Evolutionary conservation across 2,888 invertebrate genomes (phyloP).

Genomic region (Panzeria rudis): DNA sequence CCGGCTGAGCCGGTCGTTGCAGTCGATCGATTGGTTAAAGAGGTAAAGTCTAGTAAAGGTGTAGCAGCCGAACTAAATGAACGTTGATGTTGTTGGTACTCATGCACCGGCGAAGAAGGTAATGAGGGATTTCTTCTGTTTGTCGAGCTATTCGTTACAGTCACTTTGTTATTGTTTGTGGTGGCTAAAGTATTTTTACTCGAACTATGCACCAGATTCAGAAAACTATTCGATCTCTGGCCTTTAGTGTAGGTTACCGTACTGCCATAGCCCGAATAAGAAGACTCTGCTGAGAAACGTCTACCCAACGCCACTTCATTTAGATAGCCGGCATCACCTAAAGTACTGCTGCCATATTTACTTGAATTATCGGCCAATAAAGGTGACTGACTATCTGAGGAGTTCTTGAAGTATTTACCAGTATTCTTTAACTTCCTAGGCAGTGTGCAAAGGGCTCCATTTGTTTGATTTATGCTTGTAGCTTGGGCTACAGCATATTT

Average conservation of each 20-base stretch:
- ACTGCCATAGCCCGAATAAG: slow-evolving; percentile 80
- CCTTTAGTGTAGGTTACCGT: slow-evolving; percentile 80
- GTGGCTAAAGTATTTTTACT: slow-evolving; percentile 74
- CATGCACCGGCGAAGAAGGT: slow-evolving; percentile 87
- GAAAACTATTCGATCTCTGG: slow-evolving; percentile 88
- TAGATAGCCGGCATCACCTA: slow-evolving; percentile 87
- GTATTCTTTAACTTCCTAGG: slow-evolving; percentile 84
- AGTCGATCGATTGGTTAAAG: slow-evolving; percentile 78
- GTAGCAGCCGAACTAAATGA: slow-evolving; percentile 83
- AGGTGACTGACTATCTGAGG: slow-evolving; percentile 90
- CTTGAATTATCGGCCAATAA: slow-evolving; percentile 87
- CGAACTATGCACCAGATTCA: slow-evolving; percentile 86
- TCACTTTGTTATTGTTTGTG: slow-evolving; percentile 47
- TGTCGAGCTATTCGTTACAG: slow-evolving; percentile 46
- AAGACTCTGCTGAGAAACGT: slow-evolving; percentile 85
- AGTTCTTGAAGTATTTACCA: slow-evolving; percentile 82
- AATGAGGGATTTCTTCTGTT: slow-evolving; percentile 86
- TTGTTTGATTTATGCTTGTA: slow-evolving; percentile 61
- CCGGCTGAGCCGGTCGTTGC: slow-evolving; percentile 71
- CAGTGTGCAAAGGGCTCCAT: slow-evolving; percentile 86
- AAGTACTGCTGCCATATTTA: slow-evolving; percentile 88
- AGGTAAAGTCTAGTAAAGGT: slow-evolving; percentile 80
- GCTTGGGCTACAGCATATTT: slow-evolving; percentile 82
- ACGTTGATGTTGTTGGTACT: slow-evolving; percentile 79
- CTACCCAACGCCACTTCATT: slow-evolving; percentile 84